phyloP scores from a whole-genome alignment of 53 echinoderm and acorn worm species.

The Pentamera pediparva region DNA sequence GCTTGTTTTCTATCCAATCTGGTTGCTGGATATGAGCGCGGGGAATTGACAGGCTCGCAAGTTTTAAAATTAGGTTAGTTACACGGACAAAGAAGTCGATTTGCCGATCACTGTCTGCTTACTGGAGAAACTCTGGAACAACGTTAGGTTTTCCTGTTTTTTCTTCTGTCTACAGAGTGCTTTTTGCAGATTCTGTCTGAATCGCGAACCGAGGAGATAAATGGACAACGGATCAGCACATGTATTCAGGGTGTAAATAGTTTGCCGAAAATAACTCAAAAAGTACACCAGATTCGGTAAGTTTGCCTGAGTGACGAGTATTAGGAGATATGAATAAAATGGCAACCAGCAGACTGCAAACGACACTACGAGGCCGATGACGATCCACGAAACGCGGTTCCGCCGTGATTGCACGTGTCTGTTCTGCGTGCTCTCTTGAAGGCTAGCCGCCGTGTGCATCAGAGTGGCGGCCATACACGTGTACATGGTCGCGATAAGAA shows the following conservation, averaged over 20 bases:
- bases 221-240: slow-evolving; percentile 18
- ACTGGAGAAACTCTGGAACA: slow-evolving; percentile 11
- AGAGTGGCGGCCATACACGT: slow-evolving; percentile 4
- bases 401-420: slow-evolving; percentile 8
- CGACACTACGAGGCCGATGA: slow-evolving; percentile 10
- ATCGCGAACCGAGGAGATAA: slow-evolving; percentile 12
- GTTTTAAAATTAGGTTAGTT: not conserved
- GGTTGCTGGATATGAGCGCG: too few species aligned
- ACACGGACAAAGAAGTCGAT: not conserved
- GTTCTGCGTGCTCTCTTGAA: slow-evolving; percentile 13
- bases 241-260: slow-evolving; percentile 15
- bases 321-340: not conserved
- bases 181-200: slow-evolving; percentile 8
- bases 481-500: not conserved
- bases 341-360: slow-evolving; percentile 21
- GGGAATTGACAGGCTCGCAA: too few species aligned
- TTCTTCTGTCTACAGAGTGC: not conserved
- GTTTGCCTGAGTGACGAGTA: not conserved
- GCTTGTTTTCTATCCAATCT: too few species aligned
- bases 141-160: slow-evolving; percentile 1
- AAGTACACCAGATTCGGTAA: not conserved
- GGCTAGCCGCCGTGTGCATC: not conserved
- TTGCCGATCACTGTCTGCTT: not conserved
- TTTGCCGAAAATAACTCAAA: not conserved
- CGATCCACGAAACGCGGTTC: slow-evolving; percentile 21